Conservation (phyloP, 2,113 vertebrate genomes). For the Otus sunia region DNA sequence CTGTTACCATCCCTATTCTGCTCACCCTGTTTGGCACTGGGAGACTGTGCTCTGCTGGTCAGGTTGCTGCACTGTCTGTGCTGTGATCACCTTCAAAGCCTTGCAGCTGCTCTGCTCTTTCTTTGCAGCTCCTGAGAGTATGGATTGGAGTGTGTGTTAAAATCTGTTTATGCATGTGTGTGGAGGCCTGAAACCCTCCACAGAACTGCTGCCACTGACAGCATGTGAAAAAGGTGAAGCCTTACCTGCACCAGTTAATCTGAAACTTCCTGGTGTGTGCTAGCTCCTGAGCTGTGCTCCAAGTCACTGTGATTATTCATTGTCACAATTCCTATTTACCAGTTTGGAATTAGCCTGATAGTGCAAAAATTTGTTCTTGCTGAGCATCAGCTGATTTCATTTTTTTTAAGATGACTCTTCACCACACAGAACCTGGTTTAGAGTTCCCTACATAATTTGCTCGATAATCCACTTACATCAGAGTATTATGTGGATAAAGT, state of each 20-base stretch:
- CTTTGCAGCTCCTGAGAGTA: neutral
- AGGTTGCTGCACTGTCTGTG: neutral
- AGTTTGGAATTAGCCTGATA: neutral
- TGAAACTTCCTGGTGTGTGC: neutral
- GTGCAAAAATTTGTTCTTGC: neutral
- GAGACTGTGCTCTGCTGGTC: neutral
- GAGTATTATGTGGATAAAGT: neutral
- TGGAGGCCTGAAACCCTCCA: neutral
- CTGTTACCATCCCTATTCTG: neutral
- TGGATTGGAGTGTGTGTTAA: neutral
- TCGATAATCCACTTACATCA: neutral
- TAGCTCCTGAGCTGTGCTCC: neutral
- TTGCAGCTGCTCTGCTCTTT: neutral
- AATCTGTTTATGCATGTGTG: neutral
- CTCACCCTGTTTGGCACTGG: neutral
- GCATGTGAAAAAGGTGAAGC: neutral
- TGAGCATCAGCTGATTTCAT: neutral
- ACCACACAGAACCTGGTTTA: fast-evolving
- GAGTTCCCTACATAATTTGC: neutral
- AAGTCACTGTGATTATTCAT: neutral
- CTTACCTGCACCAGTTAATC: neutral
- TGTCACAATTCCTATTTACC: neutral
- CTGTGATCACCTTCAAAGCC: neutral
- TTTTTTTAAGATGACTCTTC: neutral
- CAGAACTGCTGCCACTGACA: neutral